Evolutionary conservation across 1,140 invertebrate species (phyloP).

Genomic region (Bradynema listronoti): DNA sequence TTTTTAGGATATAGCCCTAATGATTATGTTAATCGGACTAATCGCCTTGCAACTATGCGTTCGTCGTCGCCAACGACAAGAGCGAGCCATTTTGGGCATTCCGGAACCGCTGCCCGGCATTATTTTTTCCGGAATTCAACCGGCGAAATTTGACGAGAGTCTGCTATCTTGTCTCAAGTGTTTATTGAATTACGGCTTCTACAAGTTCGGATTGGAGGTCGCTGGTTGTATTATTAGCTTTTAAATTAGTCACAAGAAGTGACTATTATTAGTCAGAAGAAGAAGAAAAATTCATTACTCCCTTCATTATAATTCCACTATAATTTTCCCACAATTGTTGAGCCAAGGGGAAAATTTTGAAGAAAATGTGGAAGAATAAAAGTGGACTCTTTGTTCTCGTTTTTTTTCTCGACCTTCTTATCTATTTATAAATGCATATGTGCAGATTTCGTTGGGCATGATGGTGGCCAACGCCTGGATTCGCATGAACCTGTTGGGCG

Average conservation of each 20-base stretch:
- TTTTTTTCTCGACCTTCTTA: too few relatives aligned
- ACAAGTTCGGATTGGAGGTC: slow-evolving; percentile 85
- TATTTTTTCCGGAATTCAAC: slow-evolving; percentile 72
- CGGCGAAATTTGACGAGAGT: slow-evolving; percentile 75
- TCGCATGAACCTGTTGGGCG: slow-evolving; percentile 79
- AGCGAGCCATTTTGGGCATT: slow-evolving; percentile 22
- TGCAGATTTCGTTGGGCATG: slow-evolving; percentile 70
- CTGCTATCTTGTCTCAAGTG: slow-evolving; percentile 75
- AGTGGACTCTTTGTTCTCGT: too few relatives aligned
- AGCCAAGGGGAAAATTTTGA: too few relatives aligned
- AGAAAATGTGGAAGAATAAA: too few relatives aligned
- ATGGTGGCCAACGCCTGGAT: slow-evolving; percentile 78
- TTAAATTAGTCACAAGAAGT: too few relatives aligned
- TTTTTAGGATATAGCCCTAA: slow-evolving; percentile 36
- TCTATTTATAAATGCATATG: too few relatives aligned
- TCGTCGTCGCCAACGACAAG: slow-evolving; percentile 44
- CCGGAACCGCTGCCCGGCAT: slow-evolving; percentile 62
- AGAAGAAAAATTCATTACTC: too few relatives aligned
- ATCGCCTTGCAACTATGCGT: slow-evolving; percentile 45
- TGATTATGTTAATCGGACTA: slow-evolving; percentile 36
- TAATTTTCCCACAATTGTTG: too few relatives aligned
- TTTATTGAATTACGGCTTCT: slow-evolving; percentile 82
- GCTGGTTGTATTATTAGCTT: too few relatives aligned
- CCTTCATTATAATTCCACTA: too few relatives aligned
- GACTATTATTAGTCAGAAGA: too few relatives aligned